Evolutionary conservation across 2,797 vertebrate species (phyloP), one percentile per base, ranked within the genome.

Genomic region (Lepidocolaptes lacrymiger): DNA sequence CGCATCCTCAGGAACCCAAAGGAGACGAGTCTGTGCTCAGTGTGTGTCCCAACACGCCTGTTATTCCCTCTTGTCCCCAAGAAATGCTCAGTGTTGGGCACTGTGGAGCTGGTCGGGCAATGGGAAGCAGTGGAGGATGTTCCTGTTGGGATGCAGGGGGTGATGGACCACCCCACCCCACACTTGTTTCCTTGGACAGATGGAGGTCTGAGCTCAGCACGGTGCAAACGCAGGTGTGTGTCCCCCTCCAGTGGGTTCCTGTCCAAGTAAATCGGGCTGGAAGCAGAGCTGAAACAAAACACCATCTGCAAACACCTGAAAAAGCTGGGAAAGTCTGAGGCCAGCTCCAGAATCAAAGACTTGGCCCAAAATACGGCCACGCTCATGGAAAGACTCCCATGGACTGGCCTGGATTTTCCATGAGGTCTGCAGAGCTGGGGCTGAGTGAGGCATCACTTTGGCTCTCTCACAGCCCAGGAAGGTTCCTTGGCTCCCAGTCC

Each of bases 21-120:
- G 12, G 77, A 69, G 24, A 14, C 12, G 37, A 69, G 78, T 10
- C 80, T 8, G 62, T 28, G 76, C 1, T 17, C 28, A 15, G 18
- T 1, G 46, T 7, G 74, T 66, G 55, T 24, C 87, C 89, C 91
- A 13, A 51, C 54, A 88, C 0, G 22, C 63, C 68, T 9, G 32
- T 5, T 10, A 12, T 37, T 63, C 84, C 76, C 41, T 64, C 37
- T 36, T 82, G 14, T 15, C 51, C 1, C 3, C 19, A 16, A 6
- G 34, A 85, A 67, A 46, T 0, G 2, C 3, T 28, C 30, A 0
- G 9, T 6, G 67, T 37, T 2, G 78, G 67, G 34, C 48, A 5
- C 52, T 1, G 15, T 5, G 0, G 6, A 7, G 14, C 0, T 21
- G 72, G 18, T 8, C 0, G 1, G 59, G 61, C 0, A 1, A 3